These are phyloP conservation scores for Candidula unifasciata DNA, from an alignment of 2,888 invertebrate species.

Conservation along the genomic window DNA sequence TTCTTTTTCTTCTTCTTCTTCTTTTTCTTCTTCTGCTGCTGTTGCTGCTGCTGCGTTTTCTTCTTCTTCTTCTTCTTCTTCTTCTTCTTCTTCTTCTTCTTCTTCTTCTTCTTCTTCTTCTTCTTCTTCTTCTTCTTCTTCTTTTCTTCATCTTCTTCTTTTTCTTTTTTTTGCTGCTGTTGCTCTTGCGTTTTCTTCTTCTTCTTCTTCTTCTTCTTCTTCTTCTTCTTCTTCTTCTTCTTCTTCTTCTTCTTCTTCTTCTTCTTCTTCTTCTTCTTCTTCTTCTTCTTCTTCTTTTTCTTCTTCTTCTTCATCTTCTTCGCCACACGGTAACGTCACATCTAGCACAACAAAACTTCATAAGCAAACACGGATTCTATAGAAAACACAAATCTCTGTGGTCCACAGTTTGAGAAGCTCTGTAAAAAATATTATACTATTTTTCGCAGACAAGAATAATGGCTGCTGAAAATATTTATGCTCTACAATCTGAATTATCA, in stretches of 20 bases:
- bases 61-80: slow-evolving; percentile 24
- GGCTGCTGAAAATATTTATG: too few relatives aligned
- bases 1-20: neutral
- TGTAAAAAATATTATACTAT: too few relatives aligned
- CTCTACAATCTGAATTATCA: too few relatives aligned
- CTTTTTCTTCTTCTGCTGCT: neutral
- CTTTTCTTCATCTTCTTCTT: neutral
- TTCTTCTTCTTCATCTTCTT: neutral
- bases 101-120: neutral
- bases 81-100: slow-evolving; percentile 15
- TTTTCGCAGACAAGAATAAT: too few relatives aligned
- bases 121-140: neutral
- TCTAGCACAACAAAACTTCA: too few relatives aligned
- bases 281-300: neutral
- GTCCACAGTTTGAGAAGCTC: too few relatives aligned
- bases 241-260: neutral
- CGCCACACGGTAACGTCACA: too few relatives aligned
- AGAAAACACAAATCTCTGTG: too few relatives aligned
- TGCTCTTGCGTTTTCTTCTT: neutral
- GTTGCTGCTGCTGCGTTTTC: neutral
- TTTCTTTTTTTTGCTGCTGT: neutral
- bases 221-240: neutral
- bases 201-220: neutral
- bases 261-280: neutral
- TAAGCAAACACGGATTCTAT: too few relatives aligned